These are phyloP conservation scores for Theropithecus gelada DNA, from an alignment of 2,113 vertebrate genomes.

Conservation along the genomic window DNA sequence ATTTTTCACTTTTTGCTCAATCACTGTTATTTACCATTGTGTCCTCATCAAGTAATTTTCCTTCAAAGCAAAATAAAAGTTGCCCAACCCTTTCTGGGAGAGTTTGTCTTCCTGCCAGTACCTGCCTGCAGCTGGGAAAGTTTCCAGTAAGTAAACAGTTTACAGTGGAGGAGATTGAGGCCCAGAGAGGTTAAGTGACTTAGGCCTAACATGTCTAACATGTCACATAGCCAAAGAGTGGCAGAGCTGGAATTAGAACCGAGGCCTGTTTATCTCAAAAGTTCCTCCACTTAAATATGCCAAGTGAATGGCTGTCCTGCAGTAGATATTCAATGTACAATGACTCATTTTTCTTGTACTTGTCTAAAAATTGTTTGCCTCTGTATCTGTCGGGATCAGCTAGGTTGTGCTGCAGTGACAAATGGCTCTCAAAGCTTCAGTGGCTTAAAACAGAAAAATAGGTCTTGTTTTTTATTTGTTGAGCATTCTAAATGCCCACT, in stretches of 20 bases:
- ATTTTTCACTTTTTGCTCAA: background rate
- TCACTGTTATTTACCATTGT: background rate
- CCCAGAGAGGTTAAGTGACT: background rate
- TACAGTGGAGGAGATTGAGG: background rate
- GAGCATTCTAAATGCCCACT: background rate
- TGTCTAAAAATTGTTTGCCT: background rate
- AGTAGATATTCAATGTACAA: fast-evolving
- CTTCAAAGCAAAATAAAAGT: conserved; percentile 18
- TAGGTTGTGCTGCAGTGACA: background rate
- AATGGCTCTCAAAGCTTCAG: background rate
- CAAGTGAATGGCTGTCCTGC: fast-evolving
- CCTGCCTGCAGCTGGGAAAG: background rate
- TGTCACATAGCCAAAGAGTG: background rate
- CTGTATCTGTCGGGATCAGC: background rate
- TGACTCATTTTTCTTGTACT: background rate
- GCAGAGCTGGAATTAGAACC: background rate
- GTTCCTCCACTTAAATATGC: background rate
- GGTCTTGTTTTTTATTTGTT: background rate
- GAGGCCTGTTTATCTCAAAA: background rate
- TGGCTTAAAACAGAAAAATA: background rate
- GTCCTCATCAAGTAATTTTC: background rate
- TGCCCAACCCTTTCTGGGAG: background rate
- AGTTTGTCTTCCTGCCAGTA: background rate
- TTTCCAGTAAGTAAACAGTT: background rate
- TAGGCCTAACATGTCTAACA: background rate